Percentiles rank a stretch among this genome's conserved stretches.
These are phyloP conservation scores for Pterophyllum scalare DNA, from an alignment of 2,113 vertebrate genomes.

Conservation along the genomic window DNA sequence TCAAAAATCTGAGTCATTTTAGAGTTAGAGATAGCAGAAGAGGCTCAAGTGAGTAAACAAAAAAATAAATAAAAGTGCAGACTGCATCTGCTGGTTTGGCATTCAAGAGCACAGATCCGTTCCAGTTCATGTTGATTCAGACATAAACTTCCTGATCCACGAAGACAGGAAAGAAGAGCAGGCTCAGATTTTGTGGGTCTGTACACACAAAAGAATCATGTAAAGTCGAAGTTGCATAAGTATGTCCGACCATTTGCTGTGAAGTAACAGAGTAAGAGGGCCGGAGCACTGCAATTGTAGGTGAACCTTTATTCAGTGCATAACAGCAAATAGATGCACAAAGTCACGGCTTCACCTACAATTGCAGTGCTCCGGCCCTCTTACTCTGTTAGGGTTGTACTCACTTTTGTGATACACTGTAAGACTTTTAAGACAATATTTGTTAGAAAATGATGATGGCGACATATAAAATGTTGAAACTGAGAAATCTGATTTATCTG, in stretches of 20 bases:
- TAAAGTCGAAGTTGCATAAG: neutral
- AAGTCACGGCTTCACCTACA: no score
- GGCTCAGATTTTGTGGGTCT: neutral
- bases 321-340: no score
- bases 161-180: neutral
- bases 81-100: constrained; percentile 1
- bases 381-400: no score
- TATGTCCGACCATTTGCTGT: neutral
- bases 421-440: neutral
- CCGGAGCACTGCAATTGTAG: neutral
- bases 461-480: neutral
- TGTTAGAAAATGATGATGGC: rapidly evolving
- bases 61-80: neutral
- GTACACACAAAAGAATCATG: neutral
- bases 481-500: neutral
- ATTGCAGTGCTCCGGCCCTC: no score
- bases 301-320: no score
- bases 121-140: constrained; percentile 7
- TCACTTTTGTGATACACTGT: no score
- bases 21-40: neutral
- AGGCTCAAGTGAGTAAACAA: neutral
- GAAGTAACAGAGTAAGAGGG: neutral
- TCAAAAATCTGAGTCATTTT: neutral
- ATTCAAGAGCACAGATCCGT: neutral
- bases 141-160: neutral